phyloP scores from a whole-genome alignment of 2,888 invertebrate genomes.

The Caenorhabditis uteleia region DNA sequence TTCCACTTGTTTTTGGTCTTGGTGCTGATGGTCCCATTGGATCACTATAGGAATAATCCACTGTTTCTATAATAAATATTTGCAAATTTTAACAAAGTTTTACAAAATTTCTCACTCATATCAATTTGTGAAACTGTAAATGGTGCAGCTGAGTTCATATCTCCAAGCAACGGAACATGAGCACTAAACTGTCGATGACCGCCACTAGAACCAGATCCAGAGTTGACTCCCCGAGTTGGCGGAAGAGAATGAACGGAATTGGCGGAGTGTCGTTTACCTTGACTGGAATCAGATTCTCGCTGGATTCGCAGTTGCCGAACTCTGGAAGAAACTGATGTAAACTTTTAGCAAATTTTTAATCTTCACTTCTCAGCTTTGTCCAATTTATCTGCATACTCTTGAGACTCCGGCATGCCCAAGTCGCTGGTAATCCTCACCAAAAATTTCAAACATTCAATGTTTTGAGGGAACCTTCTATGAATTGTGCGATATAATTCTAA shows the following conservation, averaged over 20 bases:
- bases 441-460: constrained; percentile 88
- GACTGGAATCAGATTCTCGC: constrained; percentile 57
- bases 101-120: constrained; percentile 41
- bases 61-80: constrained; percentile 39
- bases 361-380: constrained; percentile 43
- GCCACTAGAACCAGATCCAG: constrained; percentile 21
- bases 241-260: constrained; percentile 53
- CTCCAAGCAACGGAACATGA: constrained; percentile 32
- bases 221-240: constrained; percentile 9
- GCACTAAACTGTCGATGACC: constrained; percentile 18
- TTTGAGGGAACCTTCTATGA: constrained; percentile 89
- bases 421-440: constrained; percentile 87
- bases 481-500: constrained; percentile 84
- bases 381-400: constrained; percentile 72
- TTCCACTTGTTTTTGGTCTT: constrained; percentile 71
- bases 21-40: constrained; percentile 72
- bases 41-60: constrained; percentile 71
- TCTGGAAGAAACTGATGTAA: constrained; percentile 7
- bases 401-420: constrained; percentile 87
- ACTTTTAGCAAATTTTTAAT: not conserved
- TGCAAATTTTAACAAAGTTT: not conserved
- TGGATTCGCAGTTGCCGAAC: constrained; percentile 46
- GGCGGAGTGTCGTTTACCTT: constrained; percentile 62
- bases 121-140: constrained; percentile 50
- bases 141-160: constrained; percentile 30